Base-by-base conservation (phyloP, 2,113 vertebrate species). In the Neofelis nebulosa region DNA sequence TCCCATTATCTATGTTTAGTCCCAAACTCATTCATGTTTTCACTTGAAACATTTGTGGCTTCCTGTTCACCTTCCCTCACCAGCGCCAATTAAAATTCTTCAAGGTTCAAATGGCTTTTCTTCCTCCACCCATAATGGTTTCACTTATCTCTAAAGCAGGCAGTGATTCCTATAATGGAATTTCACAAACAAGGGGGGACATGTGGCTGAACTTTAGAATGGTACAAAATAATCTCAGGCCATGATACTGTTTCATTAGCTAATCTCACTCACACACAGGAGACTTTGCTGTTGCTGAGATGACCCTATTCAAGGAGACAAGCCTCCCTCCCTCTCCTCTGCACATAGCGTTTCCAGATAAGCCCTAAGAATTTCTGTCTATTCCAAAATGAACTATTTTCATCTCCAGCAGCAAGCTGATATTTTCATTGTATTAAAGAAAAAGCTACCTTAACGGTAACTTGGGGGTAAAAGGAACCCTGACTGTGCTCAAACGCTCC, bases 71-170 rank as follows among this genome's bases (percentile, higher is more conserved):
- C 73, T 91, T 74, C 76, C 48, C 66, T 91, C 85, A 69, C 83
- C 21, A 87, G n/a, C 2, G 3, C 87, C 83, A 81, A 25, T 89
- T 96, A 98, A 81, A 90, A 96, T 88, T 61, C 80, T 95, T 73
- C 57, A 55, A 14, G 16, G 71, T 71, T 87, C 74, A 95, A 91
- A 94, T 63, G 45, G 25, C 71, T 97, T 90, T 94, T 97, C 76
- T 91, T 94, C 93, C 52, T 87, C 79, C 73, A 61, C 14, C n/a
- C 88, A 74, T 33, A 63, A 68, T 61, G 57, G 41, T 78, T 88
- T 91, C 84, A 81, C 65, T 96, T 92, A 91, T 81, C 71, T 96
- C 69, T 63, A 83, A 94, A 94, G 48, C 79, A 97, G 38, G 25
- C 36, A 84, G 36, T 33, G 63, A 92, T 81, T 94, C 29, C 50